phyloP scores from a whole-genome alignment of 2,888 invertebrate genomes.

The Scaptomyza flava region DNA sequence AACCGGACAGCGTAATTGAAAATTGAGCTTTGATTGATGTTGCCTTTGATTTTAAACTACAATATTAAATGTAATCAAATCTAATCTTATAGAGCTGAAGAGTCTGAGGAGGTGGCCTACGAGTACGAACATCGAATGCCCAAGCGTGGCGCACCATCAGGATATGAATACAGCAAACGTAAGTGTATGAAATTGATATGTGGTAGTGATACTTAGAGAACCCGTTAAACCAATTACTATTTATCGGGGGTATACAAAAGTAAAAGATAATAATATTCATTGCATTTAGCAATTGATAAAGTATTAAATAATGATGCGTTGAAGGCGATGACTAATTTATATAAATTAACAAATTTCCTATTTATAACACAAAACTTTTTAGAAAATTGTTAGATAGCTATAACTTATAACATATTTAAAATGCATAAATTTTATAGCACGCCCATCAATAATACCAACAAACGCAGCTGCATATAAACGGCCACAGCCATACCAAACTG shows the following conservation, averaged over 20 bases:
- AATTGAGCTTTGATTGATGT: slow-evolving; percentile 23
- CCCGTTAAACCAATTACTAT: slow-evolving; percentile 1
- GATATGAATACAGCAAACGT: slow-evolving; percentile 75
- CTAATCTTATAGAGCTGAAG: slow-evolving; percentile 58
- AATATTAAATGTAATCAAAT: slow-evolving; percentile 4
- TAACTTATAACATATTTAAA: slow-evolving; percentile 46
- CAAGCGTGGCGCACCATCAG: slow-evolving; percentile 60
- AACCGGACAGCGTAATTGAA: slow-evolving; percentile 13
- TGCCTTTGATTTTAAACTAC: background rate
- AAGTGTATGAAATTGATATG: slow-evolving; percentile 45
- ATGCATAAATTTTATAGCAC: slow-evolving; percentile 79
- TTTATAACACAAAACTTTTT: slow-evolving; percentile 30
- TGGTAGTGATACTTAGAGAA: slow-evolving; percentile 11
- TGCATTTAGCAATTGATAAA: slow-evolving; percentile 29
- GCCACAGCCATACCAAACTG: slow-evolving; percentile 76
- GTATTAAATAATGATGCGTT: slow-evolving; percentile 19
- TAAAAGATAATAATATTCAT: slow-evolving; percentile 18
- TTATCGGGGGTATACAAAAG: slow-evolving; percentile 16
- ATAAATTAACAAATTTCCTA: slow-evolving; percentile 32
- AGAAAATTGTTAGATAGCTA: slow-evolving; percentile 12
- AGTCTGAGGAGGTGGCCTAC: slow-evolving; percentile 66
- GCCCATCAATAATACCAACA: slow-evolving; percentile 77
- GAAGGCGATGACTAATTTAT: slow-evolving; percentile 35
- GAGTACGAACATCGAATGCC: slow-evolving; percentile 69
- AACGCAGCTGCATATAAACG: slow-evolving; percentile 79